Evolutionary conservation across 2,797 vertebrate genomes (phyloP).

Genomic region (Poeciliopsis presidionis): DNA sequence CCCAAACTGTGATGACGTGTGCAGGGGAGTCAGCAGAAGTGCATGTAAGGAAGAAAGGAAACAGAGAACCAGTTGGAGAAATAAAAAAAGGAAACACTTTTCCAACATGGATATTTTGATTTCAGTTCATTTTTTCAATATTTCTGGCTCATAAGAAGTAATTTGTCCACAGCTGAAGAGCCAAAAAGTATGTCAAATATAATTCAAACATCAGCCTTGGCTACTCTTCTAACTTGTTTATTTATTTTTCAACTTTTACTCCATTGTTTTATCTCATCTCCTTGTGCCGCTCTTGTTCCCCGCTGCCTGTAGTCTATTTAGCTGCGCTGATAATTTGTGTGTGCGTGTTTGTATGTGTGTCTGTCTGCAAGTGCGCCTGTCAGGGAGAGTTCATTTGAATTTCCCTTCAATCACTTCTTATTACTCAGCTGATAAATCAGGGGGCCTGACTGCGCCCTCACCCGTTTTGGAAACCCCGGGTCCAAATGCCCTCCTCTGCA

Average conservation of each 20-base stretch:
- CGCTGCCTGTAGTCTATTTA: conserved; percentile 69
- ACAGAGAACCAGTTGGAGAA: neutral
- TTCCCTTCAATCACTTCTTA: conserved; percentile 97
- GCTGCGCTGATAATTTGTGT: conserved; percentile 73
- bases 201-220: conserved; percentile 50
- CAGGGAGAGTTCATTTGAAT: conserved; percentile 98
- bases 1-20: conserved; percentile 27
- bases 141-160: conserved; percentile 41
- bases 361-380: conserved; percentile 83
- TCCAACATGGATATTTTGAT: conserved; percentile 41
- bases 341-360: conserved; percentile 59
- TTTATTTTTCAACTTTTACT: conserved; percentile 47
- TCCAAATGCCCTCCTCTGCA: conserved; percentile 83
- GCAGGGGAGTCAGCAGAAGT: conserved; percentile 12
- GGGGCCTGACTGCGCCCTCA: conserved; percentile 63
- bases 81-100: conserved; percentile 25
- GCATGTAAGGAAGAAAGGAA: conserved; percentile 1
- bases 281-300: conserved; percentile 42
- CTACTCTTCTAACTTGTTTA: conserved; percentile 47
- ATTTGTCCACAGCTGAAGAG: conserved; percentile 28
- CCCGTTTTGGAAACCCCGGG: conserved; percentile 44
- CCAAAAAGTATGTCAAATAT: conserved; percentile 51
- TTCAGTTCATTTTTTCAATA: conserved; percentile 39
- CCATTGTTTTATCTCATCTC: conserved; percentile 67
- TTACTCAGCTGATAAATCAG: conserved; percentile 99